Evolutionary conservation across 2,888 invertebrate genomes (phyloP), one percentile per base, ranked within the genome.

Genomic region (Choreutis nemorana): DNA sequence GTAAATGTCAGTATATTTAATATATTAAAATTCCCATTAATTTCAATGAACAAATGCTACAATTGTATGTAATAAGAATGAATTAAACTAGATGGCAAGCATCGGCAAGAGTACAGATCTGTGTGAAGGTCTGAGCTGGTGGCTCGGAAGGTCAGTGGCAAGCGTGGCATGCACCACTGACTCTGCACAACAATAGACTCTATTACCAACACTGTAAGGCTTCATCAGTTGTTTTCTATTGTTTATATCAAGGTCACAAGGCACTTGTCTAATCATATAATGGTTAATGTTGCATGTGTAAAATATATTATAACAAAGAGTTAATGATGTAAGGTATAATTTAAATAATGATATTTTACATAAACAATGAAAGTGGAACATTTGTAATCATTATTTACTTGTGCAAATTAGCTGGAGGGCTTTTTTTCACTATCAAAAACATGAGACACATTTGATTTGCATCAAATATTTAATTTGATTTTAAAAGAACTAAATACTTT

Each of bases 61-160:
- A n/a, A n/a, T n/a, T n/a, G n/a, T n/a, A n/a, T n/a, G n/a, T n/a
- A n/a, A n/a, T n/a, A n/a, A n/a, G n/a, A n/a, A n/a, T n/a, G n/a
- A n/a, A n/a, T n/a, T n/a, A n/a, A n/a, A n/a, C n/a, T n/a, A n/a
- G n/a, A n/a, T n/a, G n/a, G n/a, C n/a, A n/a, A n/a, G n/a, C n/a
- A 40, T 26, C 9, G n/a, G n/a, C n/a, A n/a, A n/a, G n/a, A n/a
- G n/a, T n/a, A n/a, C n/a, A n/a, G n/a, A n/a, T n/a, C 40, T 56
- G 48, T 61, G 58, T 54, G 56, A 61, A 66, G 63, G 64, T 55
- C 51, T 47, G 41, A 41, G 37, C 42, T 50, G 49, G 55, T 58
- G 55, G 47, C 48, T 43, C 39, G 45, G 63, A 71, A 73, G 72
- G 71, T 68, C 67, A 68, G 49, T 62, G 55, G 50, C 54, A 52